Base-by-base conservation (phyloP, 2,888 invertebrate genomes). In the Andrena trimmerana region DNA sequence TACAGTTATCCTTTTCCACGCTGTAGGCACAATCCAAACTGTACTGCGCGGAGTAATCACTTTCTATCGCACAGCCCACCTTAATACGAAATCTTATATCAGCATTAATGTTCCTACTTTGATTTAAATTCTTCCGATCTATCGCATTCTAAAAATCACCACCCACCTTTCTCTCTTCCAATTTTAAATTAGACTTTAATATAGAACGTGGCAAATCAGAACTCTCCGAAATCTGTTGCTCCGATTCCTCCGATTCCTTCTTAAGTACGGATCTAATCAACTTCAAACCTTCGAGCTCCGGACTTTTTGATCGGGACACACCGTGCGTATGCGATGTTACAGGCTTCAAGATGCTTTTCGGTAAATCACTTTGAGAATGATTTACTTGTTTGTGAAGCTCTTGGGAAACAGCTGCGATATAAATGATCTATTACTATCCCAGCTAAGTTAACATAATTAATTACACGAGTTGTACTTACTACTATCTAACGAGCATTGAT, bases 251-350 rank as follows among this genome's bases (percentile, higher is more conserved):
- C 1, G 84, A 86, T 73, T 91, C 90, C 68, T 81, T 89, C 71
- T 90, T 91, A 78, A 91, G 88, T 82, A 90, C 88, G 67, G 90
- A 86, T 70, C 86, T 90, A 16, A 90, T 85, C 67, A 90, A 73
- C 48, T 85, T 86, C 24, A 86, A 76, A 70, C 86, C 87, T 74
- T 85, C 82, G 0, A 85, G 70, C 81, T 90, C 89, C 1, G 87
- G 85, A 62, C 78, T 88, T 57, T 84, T 88, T 6, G 76, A 48
- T 52, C 83, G 76, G n/a, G 50, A 31, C 6, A 54, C 27, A 62
- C 57, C 79, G 54, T 80, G 75, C 6, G 59, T 57, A 42, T 86
- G 62, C n/a, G 75, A 68, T 0, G 42, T 42, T 6, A 86, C 66
- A 20, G 88, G 73, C 70, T 91, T 91, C 36, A 91, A 73, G 84